Base-by-base conservation (phyloP, 2,888 invertebrate genomes). In the Ophion ellenae region DNA sequence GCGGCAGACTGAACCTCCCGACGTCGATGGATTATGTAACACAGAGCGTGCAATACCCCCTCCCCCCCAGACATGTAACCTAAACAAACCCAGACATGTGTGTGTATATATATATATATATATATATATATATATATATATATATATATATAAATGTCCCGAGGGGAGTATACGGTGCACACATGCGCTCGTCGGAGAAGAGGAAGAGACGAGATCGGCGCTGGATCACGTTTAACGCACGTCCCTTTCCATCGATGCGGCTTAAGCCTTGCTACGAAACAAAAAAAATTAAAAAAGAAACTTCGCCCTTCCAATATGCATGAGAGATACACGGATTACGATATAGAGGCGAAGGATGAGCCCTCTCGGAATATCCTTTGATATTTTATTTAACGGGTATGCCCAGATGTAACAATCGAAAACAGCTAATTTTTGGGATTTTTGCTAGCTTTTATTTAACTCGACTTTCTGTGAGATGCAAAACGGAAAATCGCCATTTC, bases 21-120 rank as follows among this genome's bases (percentile, higher is more conserved):
- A 64, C 83, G 74, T 78, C 86, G 77, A 83, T 83, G 83, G 86
- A 83, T 83, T 83, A 86, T 83, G 83, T 81, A 86, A 71, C 79
- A 70, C 79, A 81, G 74, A 83, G 79, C 66, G 70, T 75, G 63
- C 73, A 28, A 24, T 32, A 63, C 76, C 40, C 32, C 53, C 40
- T 6, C 40, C 40, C 40, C 40, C 40, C 40, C 6, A n/a, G n/a
- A n/a, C n/a, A n/a, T n/a, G n/a, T n/a, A n/a, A n/a, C n/a, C n/a
- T n/a, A n/a, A n/a, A n/a, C n/a, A n/a, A n/a, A 63, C 76, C 40
- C 32, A 63, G 20, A 64, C 70, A 61, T 45, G 61, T 61, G 24
- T 61, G 40, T 28, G 63, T 69, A 45, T 57, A 57, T 20, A 28
- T 45, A 69, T 71, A 20, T 17, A 17, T 36, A 66, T 17, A 66